phyloP scores from a whole-genome alignment of 2,797 vertebrate genomes.

The Austrolebias charrua region DNA sequence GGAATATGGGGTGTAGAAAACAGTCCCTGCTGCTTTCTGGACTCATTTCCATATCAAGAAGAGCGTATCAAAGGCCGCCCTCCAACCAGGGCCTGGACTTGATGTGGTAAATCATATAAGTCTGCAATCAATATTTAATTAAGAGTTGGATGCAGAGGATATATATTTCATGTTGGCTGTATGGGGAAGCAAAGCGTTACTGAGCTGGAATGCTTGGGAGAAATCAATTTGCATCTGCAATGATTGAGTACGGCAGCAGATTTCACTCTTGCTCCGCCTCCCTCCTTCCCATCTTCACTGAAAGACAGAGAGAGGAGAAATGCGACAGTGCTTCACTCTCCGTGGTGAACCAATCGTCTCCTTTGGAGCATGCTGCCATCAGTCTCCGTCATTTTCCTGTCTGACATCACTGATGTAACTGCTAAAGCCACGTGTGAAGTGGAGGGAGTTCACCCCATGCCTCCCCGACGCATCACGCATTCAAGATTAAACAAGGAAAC shows the following conservation, averaged over 20 bases:
- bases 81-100: conserved; percentile 70
- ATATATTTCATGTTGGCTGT: conserved; percentile 70
- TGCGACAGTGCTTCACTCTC: conserved; percentile 25
- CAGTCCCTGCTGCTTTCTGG: conserved; percentile 60
- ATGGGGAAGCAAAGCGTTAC: conserved; percentile 60
- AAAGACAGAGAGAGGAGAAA: conserved; percentile 23
- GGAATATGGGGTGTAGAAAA: conserved; percentile 65
- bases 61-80: conserved; percentile 71
- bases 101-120: conserved; percentile 78
- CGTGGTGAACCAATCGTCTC: conserved; percentile 14
- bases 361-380: conserved; percentile 32
- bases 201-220: conserved; percentile 41
- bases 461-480: conserved; percentile 5
- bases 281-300: conserved; percentile 1
- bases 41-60: conserved; percentile 79
- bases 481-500: conserved; percentile 39
- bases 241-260: background rate
- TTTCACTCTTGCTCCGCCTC: conserved; percentile 12
- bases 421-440: conserved; percentile 14
- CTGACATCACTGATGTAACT: conserved; percentile 34
- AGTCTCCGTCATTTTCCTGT: conserved; percentile 43
- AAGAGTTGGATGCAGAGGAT: conserved; percentile 72
- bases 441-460: conserved; percentile 19
- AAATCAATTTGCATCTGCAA: conserved; percentile 46
- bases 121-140: conserved; percentile 82